A percentile compares a stretch with the other conserved stretches of the same genome.
Conservation (phyloP, 2,113 vertebrate species). For the Tenrec ecaudatus region DNA sequence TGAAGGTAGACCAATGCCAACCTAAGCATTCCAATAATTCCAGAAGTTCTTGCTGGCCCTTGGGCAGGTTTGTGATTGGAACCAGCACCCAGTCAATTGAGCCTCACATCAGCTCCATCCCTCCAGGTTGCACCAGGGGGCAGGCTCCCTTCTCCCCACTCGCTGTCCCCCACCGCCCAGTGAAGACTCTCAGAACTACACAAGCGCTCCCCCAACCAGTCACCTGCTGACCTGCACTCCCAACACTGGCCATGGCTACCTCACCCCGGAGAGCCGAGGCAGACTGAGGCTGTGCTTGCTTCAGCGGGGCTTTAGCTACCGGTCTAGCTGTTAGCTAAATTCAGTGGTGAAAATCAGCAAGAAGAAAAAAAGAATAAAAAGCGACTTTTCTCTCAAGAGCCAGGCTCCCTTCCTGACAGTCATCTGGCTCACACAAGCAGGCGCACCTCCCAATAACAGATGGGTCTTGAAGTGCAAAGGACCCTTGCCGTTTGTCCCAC, state of each 20-base stretch:
- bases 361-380: neutral
- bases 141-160: neutral
- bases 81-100: accelerated
- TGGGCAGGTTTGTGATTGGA: neutral
- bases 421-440: neutral
- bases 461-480: slow-evolving; percentile 10
- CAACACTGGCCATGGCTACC: neutral
- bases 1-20: slow-evolving; percentile 37
- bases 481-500: neutral
- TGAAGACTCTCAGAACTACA: neutral
- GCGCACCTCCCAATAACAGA: slow-evolving; percentile 4
- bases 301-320: neutral
- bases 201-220: neutral
- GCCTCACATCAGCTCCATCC: no score
- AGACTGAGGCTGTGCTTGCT: neutral
- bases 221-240: neutral
- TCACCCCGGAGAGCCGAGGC: neutral
- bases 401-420: neutral
- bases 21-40: neutral
- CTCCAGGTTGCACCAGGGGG: neutral
- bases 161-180: neutral
- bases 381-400: neutral
- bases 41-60: neutral
- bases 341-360: neutral
- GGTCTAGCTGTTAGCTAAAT: neutral